Evolutionary conservation across 2,888 invertebrate genomes (phyloP), one percentile per base, ranked within the genome.

Genomic region (Phasia obesa): DNA sequence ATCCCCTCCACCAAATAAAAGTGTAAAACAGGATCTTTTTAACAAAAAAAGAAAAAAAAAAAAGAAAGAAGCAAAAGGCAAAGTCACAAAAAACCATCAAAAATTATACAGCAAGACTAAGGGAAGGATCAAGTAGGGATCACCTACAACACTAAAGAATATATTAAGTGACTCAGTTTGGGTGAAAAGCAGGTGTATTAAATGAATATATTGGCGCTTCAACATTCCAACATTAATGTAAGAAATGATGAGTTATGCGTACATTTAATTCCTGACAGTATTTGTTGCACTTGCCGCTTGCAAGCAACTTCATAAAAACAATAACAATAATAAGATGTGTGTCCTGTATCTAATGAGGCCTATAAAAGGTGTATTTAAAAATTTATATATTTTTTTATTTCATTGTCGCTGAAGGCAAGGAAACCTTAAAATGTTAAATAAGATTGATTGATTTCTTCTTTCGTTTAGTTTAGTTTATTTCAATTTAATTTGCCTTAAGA

Each of bases 261-360:
- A 17, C 42, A 23, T 75, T 65, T 17, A 35, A 57, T 65, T 55
- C 55, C 31, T 31, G 42, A 69, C 51, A 53, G 19, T 77, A 51
- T 49, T 49, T 51, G 35, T 44, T 73, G 67, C 67, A 67, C 73
- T 80, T 73, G 73, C 21, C 60, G n/a, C n/a, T 2, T 38, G 17
- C 6, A 4, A 60, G 6, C 19, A 35, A 49, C 15, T 47, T 11
- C 2, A 17, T 42, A 15, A 31, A 27, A 70, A 31, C 2, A 19
- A 38, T 31, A 15, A 49, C 21, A 49, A 47, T 74, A 80, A 74
- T 78, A 55, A 21, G 67, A 60, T 67, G 73, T 80, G 67, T 74
- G 73, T 57, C 82, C 74, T 71, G 77, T 70, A 78, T 82, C 82
- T 82, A 82, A 82, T 82, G 77, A 82, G 82, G 15, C 64, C 67